Conservation (phyloP, 2,113 vertebrate genomes). For the Urocynchramus pylzowi region DNA sequence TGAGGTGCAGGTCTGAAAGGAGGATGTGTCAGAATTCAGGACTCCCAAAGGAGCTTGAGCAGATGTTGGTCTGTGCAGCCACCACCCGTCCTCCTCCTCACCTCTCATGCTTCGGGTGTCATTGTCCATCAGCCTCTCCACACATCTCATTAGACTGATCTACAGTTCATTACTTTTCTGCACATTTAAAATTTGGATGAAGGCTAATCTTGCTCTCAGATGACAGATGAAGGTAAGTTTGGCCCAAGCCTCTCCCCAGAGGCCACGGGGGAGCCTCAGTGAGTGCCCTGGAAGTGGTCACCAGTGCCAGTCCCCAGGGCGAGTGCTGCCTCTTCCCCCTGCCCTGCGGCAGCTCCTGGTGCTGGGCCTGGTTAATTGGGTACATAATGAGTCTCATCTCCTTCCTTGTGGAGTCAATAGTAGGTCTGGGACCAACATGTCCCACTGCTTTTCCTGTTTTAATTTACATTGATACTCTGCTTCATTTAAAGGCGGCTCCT, state of each 20-base stretch:
- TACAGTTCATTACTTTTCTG: not conserved
- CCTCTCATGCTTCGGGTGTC: accelerated
- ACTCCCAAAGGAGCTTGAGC: not conserved
- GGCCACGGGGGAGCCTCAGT: accelerated
- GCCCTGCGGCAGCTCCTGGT: accelerated
- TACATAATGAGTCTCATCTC: conserved; percentile 13
- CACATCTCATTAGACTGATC: accelerated
- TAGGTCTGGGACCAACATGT: conserved; percentile 13
- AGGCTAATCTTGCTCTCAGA: not conserved
- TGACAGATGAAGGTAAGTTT: not conserved
- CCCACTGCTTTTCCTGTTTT: not conserved
- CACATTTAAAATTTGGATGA: accelerated
- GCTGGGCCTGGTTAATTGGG: not conserved
- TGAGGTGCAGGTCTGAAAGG: not conserved
- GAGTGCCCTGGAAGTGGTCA: accelerated
- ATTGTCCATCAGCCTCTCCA: not conserved
- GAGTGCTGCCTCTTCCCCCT: accelerated
- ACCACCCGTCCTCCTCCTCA: not conserved
- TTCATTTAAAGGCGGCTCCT: conserved; percentile 9
- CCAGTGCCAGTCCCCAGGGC: accelerated
- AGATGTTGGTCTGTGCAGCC: not conserved
- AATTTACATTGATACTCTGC: conserved; percentile 2
- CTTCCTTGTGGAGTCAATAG: not conserved
- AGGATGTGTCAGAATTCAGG: not conserved
- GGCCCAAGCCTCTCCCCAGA: not conserved